A percentile compares a stretch with the other conserved stretches of the same genome.
These are phyloP conservation scores for Hirudo medicinalis DNA, from an alignment of 1,140 invertebrate genomes.

Conservation along the genomic window DNA sequence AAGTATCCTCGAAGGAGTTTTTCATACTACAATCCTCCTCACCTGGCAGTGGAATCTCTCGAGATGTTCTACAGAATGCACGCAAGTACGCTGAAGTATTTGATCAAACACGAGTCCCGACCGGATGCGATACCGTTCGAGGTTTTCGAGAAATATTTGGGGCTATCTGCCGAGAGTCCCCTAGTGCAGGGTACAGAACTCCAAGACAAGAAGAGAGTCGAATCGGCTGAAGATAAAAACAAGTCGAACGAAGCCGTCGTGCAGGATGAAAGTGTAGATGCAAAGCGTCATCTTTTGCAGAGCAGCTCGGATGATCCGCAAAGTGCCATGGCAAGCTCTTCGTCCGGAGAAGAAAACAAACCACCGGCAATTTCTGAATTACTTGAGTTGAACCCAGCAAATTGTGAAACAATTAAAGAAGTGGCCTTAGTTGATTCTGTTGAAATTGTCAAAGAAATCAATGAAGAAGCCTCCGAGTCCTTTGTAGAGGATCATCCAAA, in stretches of 20 bases:
- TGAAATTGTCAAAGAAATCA: too few species aligned
- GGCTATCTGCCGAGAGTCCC: conserved; percentile 35
- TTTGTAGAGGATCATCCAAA: too few species aligned
- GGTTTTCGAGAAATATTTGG: conserved; percentile 34
- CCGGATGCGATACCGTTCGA: conserved; percentile 24
- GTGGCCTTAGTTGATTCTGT: neutral
- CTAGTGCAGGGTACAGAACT: conserved; percentile 38
- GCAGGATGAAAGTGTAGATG: too few species aligned
- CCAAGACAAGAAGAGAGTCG: conserved; percentile 26
- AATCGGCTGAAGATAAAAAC: neutral
- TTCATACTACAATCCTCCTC: conserved; percentile 61
- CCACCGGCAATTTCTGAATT: neutral
- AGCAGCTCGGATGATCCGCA: too few species aligned
- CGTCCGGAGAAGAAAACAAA: conserved; percentile 11
- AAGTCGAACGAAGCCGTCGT: too few species aligned
- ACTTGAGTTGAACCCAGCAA: conserved; percentile 8
- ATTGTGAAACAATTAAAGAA: conserved; percentile 15
- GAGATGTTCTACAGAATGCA: conserved; percentile 59
- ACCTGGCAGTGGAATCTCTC: conserved; percentile 72
- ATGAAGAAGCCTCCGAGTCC: too few species aligned
- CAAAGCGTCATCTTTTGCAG: too few species aligned
- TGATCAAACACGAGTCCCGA: conserved; percentile 52
- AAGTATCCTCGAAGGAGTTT: conserved; percentile 71
- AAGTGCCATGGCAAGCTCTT: too few species aligned
- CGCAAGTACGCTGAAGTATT: conserved; percentile 67